These are phyloP conservation scores for Phodopus roborovskii DNA, from an alignment of 2,113 vertebrate genomes.

Conservation along the genomic window DNA sequence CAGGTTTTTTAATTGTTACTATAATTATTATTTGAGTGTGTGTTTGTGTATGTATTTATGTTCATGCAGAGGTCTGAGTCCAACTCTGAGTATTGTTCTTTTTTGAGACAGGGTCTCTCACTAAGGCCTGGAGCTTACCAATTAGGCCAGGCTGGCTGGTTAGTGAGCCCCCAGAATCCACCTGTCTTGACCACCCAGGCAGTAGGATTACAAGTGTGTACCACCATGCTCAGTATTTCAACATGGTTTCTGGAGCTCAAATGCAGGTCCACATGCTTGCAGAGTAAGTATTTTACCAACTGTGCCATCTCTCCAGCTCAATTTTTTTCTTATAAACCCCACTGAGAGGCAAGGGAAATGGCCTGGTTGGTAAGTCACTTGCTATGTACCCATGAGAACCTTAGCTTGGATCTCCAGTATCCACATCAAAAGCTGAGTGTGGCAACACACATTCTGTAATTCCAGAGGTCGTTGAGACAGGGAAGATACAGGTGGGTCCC, in stretches of 20 bases:
- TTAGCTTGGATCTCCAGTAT: not conserved
- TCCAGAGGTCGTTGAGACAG: no score
- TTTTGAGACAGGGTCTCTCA: not conserved
- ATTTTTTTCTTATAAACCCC: not conserved
- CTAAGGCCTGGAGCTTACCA: not conserved
- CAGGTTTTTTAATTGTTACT: not conserved
- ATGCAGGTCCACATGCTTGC: not conserved
- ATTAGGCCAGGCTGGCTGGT: not conserved
- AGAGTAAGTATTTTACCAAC: not conserved
- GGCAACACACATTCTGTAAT: not conserved
- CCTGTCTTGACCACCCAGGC: not conserved
- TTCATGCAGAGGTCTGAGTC: not conserved
- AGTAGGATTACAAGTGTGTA: not conserved
- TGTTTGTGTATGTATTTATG: not conserved
- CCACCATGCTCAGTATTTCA: no score
- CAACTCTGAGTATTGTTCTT: not conserved
- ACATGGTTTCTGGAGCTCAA: not conserved
- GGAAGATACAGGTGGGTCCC: not conserved
- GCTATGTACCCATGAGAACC: not conserved
- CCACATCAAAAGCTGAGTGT: not conserved
- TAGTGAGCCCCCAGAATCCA: not conserved
- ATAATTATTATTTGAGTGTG: not conserved
- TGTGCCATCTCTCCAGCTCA: not conserved
- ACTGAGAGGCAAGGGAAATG: not conserved
- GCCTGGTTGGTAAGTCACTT: not conserved